phyloP scores from a whole-genome alignment of 2,888 invertebrate species.

The Aspidiotus rigidus region DNA sequence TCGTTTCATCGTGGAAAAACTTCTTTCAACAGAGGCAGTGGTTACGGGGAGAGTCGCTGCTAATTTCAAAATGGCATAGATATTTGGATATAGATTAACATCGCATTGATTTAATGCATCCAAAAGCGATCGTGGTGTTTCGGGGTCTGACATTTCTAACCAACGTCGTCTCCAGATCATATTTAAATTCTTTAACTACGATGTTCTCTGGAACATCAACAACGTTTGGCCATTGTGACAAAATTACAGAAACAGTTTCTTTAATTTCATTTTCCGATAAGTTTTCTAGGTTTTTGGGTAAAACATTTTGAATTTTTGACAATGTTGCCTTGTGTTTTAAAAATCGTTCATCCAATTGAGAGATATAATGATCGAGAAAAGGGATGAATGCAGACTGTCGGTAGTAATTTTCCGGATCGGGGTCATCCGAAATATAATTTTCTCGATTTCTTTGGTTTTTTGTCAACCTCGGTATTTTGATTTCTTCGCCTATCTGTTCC shows the following conservation, averaged over 20 bases:
- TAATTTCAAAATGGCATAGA: constrained; percentile 19
- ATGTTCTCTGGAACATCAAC: not conserved
- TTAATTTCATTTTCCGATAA: constrained; percentile 8
- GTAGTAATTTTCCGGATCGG: not conserved
- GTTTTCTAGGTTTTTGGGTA: constrained; percentile 14
- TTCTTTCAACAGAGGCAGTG: constrained; percentile 8
- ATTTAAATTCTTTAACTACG: not conserved
- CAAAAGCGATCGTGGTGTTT: constrained; percentile 6
- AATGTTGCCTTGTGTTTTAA: not conserved
- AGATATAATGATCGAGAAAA: not conserved
- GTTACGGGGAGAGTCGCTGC: not conserved
- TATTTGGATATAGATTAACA: constrained; percentile 12
- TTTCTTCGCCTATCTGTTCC: not conserved
- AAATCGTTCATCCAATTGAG: not conserved
- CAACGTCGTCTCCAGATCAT: constrained; percentile 6
- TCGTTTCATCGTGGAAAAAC: constrained; percentile 10
- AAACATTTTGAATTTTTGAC: constrained; percentile 14
- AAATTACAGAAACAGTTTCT: not conserved
- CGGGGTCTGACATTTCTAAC: not conserved
- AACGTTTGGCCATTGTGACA: constrained; percentile 4
- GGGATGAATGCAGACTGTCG: not conserved
- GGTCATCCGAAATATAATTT: not conserved
- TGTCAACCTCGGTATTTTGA: not conserved
- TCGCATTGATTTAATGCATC: constrained; percentile 17
- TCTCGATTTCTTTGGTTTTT: not conserved